Evolutionary conservation across 2,888 invertebrate genomes (phyloP).

Genomic region (Hedychridium roseum): DNA sequence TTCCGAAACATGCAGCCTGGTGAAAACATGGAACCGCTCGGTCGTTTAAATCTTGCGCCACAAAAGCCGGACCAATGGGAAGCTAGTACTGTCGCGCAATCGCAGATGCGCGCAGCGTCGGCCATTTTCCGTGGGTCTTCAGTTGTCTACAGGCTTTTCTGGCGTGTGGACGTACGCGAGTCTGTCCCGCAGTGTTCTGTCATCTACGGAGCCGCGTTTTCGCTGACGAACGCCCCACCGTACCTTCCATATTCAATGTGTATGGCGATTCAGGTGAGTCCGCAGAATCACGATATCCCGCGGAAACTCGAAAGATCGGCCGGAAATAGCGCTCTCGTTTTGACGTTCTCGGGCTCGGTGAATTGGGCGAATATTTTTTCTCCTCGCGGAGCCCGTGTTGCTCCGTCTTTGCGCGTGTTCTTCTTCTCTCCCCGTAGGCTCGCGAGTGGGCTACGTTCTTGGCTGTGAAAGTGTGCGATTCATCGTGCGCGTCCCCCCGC

Average conservation of each 20-base stretch:
- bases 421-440: not conserved
- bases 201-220: conserved; percentile 54
- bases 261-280: conserved; percentile 86
- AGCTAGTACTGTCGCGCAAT: not conserved
- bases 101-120: conserved; percentile 6
- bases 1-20: not conserved
- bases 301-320: no score
- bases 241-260: conserved; percentile 79
- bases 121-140: conserved; percentile 28
- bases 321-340: not conserved
- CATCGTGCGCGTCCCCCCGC: not conserved
- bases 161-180: conserved; percentile 49
- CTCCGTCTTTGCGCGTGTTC: conserved; percentile 10
- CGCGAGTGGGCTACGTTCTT: not conserved
- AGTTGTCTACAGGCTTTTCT: conserved; percentile 56
- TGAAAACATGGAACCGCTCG: not conserved
- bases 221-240: conserved; percentile 59
- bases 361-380: no score
- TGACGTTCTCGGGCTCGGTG: not conserved
- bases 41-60: not conserved
- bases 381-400: conserved; percentile 25
- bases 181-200: conserved; percentile 42
- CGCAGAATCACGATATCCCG: no score
- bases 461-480: not conserved
- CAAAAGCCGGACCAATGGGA: not conserved